Evolutionary conservation across 2,888 invertebrate species (phyloP).

Genomic region (Anoplius nigerrimus): DNA sequence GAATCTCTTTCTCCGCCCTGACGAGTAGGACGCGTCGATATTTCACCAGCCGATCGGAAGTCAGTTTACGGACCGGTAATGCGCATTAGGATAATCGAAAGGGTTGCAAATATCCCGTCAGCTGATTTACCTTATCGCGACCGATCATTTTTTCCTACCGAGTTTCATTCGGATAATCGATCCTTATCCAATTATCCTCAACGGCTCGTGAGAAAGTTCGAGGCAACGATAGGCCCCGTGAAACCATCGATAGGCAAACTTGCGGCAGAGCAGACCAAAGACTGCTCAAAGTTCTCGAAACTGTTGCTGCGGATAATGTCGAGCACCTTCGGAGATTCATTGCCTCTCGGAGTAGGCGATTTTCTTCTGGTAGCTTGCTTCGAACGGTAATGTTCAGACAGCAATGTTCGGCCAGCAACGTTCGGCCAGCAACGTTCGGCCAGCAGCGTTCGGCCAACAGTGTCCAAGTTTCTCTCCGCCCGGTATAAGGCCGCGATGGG

Average conservation of each 20-base stretch:
- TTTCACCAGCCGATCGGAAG: conserved; percentile 6
- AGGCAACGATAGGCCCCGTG: neutral
- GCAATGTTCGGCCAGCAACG: too few relatives aligned
- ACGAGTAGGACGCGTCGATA: neutral
- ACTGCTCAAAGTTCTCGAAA: too few relatives aligned
- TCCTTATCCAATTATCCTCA: too few relatives aligned
- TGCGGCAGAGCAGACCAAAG: too few relatives aligned
- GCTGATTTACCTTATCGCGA: too few relatives aligned
- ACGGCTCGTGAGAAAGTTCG: neutral
- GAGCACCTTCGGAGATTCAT: conserved; percentile 1
- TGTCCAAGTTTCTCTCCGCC: conserved; percentile 54
- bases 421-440: too few relatives aligned
- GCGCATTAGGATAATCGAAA: conserved; percentile 9
- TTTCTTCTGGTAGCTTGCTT: too few relatives aligned
- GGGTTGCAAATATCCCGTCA: neutral
- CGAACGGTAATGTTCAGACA: too few relatives aligned
- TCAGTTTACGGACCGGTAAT: conserved; percentile 4
- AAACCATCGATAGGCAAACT: neutral
- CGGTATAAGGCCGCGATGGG: conserved; percentile 66
- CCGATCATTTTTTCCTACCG: too few relatives aligned
- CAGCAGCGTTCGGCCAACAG: too few relatives aligned
- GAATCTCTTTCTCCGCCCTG: too few relatives aligned
- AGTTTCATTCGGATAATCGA: too few relatives aligned
- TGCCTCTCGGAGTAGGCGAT: neutral
- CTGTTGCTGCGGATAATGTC: neutral